Percentiles rank a stretch among this genome's conserved stretches.
Conservation (phyloP, 2,888 invertebrate species). For the Rambutsinella grinnellia region DNA sequence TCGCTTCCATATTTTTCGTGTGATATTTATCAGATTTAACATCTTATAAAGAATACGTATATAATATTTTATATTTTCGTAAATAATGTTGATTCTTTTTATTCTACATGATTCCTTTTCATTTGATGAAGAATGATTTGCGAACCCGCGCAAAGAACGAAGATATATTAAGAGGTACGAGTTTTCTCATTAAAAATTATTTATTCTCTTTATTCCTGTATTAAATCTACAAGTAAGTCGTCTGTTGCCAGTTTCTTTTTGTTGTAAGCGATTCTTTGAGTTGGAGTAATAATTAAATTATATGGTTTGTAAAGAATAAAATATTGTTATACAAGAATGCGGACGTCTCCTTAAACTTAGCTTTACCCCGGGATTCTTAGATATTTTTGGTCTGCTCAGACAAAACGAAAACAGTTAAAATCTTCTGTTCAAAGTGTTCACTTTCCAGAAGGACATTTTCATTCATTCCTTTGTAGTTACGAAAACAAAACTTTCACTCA, state of each 20-base stretch:
- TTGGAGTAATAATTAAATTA: conserved; percentile 25
- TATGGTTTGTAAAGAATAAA: conserved; percentile 41
- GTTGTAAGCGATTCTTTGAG: conserved; percentile 51
- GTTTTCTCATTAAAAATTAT: conserved; percentile 14
- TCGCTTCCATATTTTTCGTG: too few species aligned
- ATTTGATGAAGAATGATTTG: conserved; percentile 43
- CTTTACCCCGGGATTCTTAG: conserved; percentile 39
- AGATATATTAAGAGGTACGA: conserved; percentile 34
- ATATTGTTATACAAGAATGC: conserved; percentile 15
- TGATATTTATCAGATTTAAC: too few species aligned
- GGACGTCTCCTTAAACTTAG: conserved; percentile 26
- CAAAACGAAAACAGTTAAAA: neutral
- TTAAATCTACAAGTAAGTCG: conserved; percentile 50
- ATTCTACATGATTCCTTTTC: too few species aligned
- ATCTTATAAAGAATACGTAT: too few species aligned
- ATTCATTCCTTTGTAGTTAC: conserved; percentile 8
- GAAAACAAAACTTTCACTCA: neutral
- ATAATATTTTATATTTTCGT: too few species aligned
- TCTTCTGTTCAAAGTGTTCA: neutral
- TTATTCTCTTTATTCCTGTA: conserved; percentile 31
- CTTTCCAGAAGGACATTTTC: conserved; percentile 2
- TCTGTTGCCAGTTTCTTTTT: conserved; percentile 39
- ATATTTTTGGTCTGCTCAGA: conserved; percentile 44
- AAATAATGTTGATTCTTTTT: too few species aligned
- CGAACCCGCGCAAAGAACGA: conserved; percentile 60